These are phyloP conservation scores for Drosophila parabipectinata DNA, from an alignment of 1,140 invertebrate species.

Conservation along the genomic window DNA sequence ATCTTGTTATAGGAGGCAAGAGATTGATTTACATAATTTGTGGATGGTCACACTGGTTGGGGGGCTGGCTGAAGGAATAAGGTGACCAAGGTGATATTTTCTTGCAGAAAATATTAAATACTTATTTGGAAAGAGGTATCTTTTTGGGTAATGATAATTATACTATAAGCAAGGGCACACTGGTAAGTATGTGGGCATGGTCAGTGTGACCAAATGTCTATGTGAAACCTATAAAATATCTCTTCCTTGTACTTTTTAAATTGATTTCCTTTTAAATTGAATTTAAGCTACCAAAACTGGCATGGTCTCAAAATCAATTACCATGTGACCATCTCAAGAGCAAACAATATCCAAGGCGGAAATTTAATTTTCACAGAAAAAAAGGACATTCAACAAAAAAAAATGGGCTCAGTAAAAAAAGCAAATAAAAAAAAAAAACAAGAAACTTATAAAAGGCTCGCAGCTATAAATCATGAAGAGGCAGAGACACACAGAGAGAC, in stretches of 20 bases:
- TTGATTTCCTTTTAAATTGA: neutral
- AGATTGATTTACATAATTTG: slow-evolving; percentile 1
- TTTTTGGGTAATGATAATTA: too few species aligned
- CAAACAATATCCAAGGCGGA: slow-evolving; percentile 35
- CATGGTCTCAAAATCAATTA: slow-evolving; percentile 29
- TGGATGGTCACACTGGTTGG: neutral
- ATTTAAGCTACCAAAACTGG: neutral
- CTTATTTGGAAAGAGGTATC: too few species aligned
- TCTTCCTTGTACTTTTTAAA: too few species aligned
- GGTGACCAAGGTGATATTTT: too few species aligned
- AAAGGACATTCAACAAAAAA: slow-evolving; percentile 3
- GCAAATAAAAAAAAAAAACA: slow-evolving; percentile 10
- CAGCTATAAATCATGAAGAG: slow-evolving; percentile 65
- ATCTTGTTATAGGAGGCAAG: neutral
- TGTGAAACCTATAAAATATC: neutral
- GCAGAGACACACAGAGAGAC: slow-evolving; percentile 8
- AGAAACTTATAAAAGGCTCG: slow-evolving; percentile 59
- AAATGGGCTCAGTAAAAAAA: neutral
- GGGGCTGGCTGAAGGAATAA: neutral
- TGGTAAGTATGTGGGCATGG: too few species aligned
- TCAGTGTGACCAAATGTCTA: neutral
- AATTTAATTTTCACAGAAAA: slow-evolving; percentile 57
- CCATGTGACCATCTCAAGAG: slow-evolving; percentile 36
- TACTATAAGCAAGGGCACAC: too few species aligned
- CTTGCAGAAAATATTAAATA: too few species aligned